A percentile compares a stretch with the other conserved stretches of the same genome.
Conservation (phyloP, 2,888 invertebrate species). For the Tholera decimalis region DNA sequence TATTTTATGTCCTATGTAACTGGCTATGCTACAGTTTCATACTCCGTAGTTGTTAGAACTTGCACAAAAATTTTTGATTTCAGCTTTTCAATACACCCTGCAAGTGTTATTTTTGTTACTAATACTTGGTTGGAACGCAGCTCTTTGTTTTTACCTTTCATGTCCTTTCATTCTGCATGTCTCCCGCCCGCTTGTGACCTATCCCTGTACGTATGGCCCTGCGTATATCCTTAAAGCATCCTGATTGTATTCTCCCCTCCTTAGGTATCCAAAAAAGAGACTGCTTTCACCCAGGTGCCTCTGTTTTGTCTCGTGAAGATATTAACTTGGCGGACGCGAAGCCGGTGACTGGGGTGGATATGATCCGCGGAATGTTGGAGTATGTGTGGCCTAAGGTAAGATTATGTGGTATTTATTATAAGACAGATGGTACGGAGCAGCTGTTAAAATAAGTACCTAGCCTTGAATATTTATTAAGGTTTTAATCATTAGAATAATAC, state of each 20-base stretch:
- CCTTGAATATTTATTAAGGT: constrained; percentile 32
- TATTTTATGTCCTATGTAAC: background rate
- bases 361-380: constrained; percentile 96
- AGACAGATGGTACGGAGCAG: constrained; percentile 7
- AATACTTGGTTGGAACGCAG: constrained; percentile 90
- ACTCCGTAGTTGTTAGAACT: constrained; percentile 23
- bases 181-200: constrained; percentile 59
- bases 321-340: constrained; percentile 91
- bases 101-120: constrained; percentile 71
- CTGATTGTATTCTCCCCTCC: constrained; percentile 75
- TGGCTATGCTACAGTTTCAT: constrained; percentile 12
- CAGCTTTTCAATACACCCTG: constrained; percentile 9
- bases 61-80: constrained; percentile 17
- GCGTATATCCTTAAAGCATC: constrained; percentile 62
- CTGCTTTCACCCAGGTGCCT: constrained; percentile 98
- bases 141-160: constrained; percentile 69
- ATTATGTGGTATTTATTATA: constrained; percentile 26
- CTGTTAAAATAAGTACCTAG: constrained; percentile 12
- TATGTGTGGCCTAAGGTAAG: constrained; percentile 98
- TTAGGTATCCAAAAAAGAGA: constrained; percentile 93
- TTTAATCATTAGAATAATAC: too few species aligned
- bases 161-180: constrained; percentile 64
- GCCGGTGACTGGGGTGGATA: constrained; percentile 94
- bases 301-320: constrained; percentile 93
- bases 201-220: constrained; percentile 31